Base-by-base conservation (phyloP, 2,888 invertebrate species). In the Smittia sp. region DNA sequence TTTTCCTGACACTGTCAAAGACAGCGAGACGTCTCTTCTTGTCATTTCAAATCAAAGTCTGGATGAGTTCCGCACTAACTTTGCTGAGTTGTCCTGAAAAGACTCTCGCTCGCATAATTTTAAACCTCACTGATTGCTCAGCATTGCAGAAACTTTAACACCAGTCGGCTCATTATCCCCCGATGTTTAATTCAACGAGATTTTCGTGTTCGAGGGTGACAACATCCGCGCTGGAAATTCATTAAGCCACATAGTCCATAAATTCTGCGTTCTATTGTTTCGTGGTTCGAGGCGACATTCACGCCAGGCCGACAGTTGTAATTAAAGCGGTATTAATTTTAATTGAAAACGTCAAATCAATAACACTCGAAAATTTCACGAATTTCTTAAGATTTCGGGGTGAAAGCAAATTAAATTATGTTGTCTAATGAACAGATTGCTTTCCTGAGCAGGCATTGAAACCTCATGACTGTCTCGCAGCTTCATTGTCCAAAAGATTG, bases 271-370 rank as follows among this genome's bases (percentile, higher is more conserved):
- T 6, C 24, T 62, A 22, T 62, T 62, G 20, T 62, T 62, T 62
- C 24, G 20, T 24, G 62, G 62, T 62, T 62, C 7, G 11, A 63
- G 63, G 63, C 24, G 9, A 63, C 3, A 63, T 25, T 63, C 25
- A 25, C 63, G 27, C 63, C 3, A 13, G 2, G 11, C 9, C 15
- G 27, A 27, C 63, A 27, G 27, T 63, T 27, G 63, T 63, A 63
- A 63, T 63, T 63, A 63, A 63, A 63, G 27, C 6, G n/a, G 25
- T 1, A 63, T 63, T 63, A 63, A 27, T 63, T 63, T 63, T 63
- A 63, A 63, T 63, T 63, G 63, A 63, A 63, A 63, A 63, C 27
- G 63, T 63, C 63, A 63, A 25, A 24, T 63, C 63, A 63, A 63
- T 63, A 63, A 9, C 27, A 63, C 24, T 2, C 3, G 32, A 32